Conservation (phyloP, 2,797 vertebrate genomes). For the Cossypha niveicapilla region DNA sequence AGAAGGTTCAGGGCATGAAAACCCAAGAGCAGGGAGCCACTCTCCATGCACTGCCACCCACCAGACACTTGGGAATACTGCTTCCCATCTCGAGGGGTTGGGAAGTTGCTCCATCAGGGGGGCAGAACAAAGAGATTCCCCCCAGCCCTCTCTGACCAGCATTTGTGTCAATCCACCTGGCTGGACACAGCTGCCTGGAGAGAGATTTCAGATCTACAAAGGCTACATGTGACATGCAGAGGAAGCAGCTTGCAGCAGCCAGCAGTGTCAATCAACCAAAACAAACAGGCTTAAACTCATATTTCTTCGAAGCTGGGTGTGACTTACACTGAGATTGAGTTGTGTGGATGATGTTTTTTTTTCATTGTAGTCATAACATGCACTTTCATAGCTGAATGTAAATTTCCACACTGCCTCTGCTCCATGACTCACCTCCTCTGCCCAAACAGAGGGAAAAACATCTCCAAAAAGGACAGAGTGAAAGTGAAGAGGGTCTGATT, state of each 20-base stretch:
- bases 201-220: not conserved
- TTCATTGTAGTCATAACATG: not conserved
- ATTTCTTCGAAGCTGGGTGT: not conserved
- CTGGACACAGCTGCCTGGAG: not conserved
- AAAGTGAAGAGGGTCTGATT: not conserved
- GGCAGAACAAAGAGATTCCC: not conserved
- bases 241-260: not conserved
- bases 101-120: not conserved
- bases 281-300: not conserved
- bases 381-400: not conserved
- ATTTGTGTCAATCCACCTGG: not conserved
- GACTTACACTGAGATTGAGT: not conserved
- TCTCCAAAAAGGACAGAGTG: not conserved
- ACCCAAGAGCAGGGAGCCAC: not conserved
- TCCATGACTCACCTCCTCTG: conserved; percentile 4
- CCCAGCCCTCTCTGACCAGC: not conserved
- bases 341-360: not conserved
- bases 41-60: not conserved
- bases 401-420: not conserved
- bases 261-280: not conserved
- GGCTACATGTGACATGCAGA: fast-evolving
- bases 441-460: not conserved
- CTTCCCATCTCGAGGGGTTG: not conserved
- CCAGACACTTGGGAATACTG: not conserved
- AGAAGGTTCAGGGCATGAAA: not conserved